These are phyloP conservation scores for Gambusia yucatana DNA, from an alignment of 2,797 vertebrate species.

Conservation along the genomic window DNA sequence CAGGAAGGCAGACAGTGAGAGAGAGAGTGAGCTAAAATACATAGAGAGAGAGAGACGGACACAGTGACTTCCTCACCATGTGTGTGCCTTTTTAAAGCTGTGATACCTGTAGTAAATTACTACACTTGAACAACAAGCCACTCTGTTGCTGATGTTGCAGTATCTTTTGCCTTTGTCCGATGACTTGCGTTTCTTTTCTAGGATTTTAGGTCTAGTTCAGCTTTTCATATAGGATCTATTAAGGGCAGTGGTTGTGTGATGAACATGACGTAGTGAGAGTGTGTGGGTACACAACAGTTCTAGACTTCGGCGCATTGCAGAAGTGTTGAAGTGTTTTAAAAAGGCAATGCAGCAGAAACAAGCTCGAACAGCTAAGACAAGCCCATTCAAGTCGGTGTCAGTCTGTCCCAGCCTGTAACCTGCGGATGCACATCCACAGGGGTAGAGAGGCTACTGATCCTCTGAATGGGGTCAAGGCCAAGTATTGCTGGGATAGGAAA, in stretches of 20 bases:
- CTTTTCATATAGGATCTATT: slow-evolving; percentile 32
- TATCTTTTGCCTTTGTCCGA: slow-evolving; percentile 46
- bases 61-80: slow-evolving; percentile 36
- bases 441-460: background rate
- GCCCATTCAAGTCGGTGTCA: slow-evolving; percentile 49
- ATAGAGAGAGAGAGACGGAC: slow-evolving; percentile 22
- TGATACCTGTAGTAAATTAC: slow-evolving; percentile 38
- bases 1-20: slow-evolving; percentile 23
- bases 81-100: slow-evolving; percentile 49
- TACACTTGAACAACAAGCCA: slow-evolving; percentile 16
- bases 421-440: slow-evolving; percentile 12
- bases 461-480: slow-evolving; percentile 14
- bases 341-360: slow-evolving; percentile 74
- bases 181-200: slow-evolving; percentile 13
- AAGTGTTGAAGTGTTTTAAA: slow-evolving; percentile 74
- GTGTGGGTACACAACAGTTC: slow-evolving; percentile 63
- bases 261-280: slow-evolving; percentile 22
- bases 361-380: slow-evolving; percentile 42
- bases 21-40: slow-evolving; percentile 18
- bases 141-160: slow-evolving; percentile 22
- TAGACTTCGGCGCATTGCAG: slow-evolving; percentile 75
- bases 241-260: slow-evolving; percentile 41
- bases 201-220: slow-evolving; percentile 18
- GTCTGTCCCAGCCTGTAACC: slow-evolving; percentile 27
- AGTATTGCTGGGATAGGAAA: background rate